Evolutionary conservation across 1,140 invertebrate species (phyloP).

Genomic region (Drosophila bocqueti): DNA sequence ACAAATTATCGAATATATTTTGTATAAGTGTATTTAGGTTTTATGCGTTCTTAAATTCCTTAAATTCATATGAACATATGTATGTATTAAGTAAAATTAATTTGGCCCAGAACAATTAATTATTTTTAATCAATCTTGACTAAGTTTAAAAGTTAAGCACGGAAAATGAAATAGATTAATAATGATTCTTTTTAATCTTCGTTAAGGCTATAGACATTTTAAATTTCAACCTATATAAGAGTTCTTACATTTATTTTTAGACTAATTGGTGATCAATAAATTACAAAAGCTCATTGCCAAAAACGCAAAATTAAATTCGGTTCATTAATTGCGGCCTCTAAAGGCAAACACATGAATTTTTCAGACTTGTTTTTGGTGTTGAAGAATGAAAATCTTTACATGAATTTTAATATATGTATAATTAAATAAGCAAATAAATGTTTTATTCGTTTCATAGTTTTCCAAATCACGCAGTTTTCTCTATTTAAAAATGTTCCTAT

Average conservation of each 20-base stretch:
- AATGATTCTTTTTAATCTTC: not conserved
- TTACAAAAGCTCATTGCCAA: conserved; percentile 4
- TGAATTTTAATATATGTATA: not conserved
- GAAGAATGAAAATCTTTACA: not conserved
- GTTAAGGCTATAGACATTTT: too few relatives aligned
- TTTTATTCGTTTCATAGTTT: not conserved
- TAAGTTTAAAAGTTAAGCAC: not conserved
- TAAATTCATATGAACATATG: too few relatives aligned
- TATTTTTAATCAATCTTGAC: not conserved
- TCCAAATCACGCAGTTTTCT: conserved; percentile 2
- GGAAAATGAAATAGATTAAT: not conserved
- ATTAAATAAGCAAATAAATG: not conserved
- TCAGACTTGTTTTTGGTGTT: not conserved
- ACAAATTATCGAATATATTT: not conserved
- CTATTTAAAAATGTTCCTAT: not conserved
- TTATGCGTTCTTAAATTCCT: not conserved
- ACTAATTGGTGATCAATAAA: conserved; percentile 28
- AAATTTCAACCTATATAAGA: not conserved
- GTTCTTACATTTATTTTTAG: conserved; percentile 23
- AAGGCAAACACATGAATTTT: not conserved
- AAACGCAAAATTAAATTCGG: not conserved
- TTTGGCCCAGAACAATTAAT: not conserved
- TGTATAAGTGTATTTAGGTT: not conserved
- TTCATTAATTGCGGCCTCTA: not conserved
- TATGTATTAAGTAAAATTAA: not conserved